Evolutionary conservation across 2,113 vertebrate genomes (phyloP), one percentile per base, ranked within the genome.

Genomic region (Brachypteracias leptosomus): DNA sequence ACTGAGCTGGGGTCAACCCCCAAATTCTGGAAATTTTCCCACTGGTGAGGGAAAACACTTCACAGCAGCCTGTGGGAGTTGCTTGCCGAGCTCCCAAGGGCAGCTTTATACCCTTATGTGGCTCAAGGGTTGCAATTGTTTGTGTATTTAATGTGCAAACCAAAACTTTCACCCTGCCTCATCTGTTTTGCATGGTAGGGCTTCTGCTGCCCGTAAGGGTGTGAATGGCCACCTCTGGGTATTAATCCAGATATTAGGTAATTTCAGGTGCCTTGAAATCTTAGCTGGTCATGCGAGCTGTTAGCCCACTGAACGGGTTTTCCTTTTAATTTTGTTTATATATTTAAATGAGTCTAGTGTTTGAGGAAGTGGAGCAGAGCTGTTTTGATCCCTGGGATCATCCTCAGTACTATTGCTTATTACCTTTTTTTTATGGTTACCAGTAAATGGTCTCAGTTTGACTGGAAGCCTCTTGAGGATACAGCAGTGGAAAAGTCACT

Each of bases 321-420:
- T 76, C 22, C 5, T 62, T 80, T 62, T 80, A 16, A 26, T 42
- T 73, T 16, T 54, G n/a, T 22, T 13, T 59, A 28, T 78, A 9
- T 70, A 16, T 61, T 25, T 13, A 65, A 75, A 49, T 28, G 38
- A 86, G 40, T 49, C 12, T 83, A 16, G 25, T 46, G 58, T 70
- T 89, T 82, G 74, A 55, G 82, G 85, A 91, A 80, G 46, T 42
- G 31, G 28, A 68, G 65, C 16, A 9, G 33, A 88, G 59, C 42
- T 88, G 62, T 76, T 93, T 65, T 78, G 57, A 58, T 73, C 75
- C 82, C 78, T 83, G 74, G 92, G 75, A 54, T 85, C 82, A 93
- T 90, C 88, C 73, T 81, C 78, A 66, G 57, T 55, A 29, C 42
- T 38, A 10, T 89, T 58, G 25, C 18, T 59, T 73, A 54, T 29